These are phyloP conservation scores for Camptogramma bilineatum DNA, from an alignment of 2,888 invertebrate genomes.

Conservation along the genomic window DNA sequence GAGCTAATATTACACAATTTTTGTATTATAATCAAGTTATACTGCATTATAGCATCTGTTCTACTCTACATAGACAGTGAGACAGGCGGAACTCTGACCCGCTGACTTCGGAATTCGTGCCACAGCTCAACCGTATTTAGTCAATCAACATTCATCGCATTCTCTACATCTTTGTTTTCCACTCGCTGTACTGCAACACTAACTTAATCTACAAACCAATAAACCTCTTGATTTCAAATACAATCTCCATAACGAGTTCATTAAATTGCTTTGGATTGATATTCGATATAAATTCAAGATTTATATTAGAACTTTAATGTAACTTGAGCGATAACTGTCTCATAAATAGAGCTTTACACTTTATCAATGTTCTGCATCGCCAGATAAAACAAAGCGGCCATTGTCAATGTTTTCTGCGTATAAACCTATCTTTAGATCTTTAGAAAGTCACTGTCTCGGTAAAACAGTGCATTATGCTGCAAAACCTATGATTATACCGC, in stretches of 20 bases:
- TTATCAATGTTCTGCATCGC: constrained; percentile 38
- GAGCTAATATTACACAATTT: not conserved
- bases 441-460: constrained; percentile 41
- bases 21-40: not conserved
- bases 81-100: constrained; percentile 55
- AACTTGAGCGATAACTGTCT: constrained; percentile 1
- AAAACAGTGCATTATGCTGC: constrained; percentile 37
- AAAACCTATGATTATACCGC: constrained; percentile 34
- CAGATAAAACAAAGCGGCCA: constrained; percentile 43
- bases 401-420: constrained; percentile 43
- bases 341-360: constrained; percentile 2
- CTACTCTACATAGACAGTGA: constrained; percentile 7
- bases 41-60: constrained; percentile 8
- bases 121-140: constrained; percentile 44
- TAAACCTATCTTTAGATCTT: constrained; percentile 38
- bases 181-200: constrained; percentile 17
- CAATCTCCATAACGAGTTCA: constrained; percentile 21
- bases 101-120: constrained; percentile 50
- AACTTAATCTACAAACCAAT: constrained; percentile 4
- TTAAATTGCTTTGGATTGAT: constrained; percentile 8
- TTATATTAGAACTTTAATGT: constrained; percentile 6
- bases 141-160: constrained; percentile 49
- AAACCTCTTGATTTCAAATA: constrained; percentile 19
- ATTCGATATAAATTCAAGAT: not conserved
- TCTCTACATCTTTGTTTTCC: constrained; percentile 36